Evolutionary conservation across 2,888 invertebrate genomes (phyloP).

Genomic region (Diplolepis rosae): DNA sequence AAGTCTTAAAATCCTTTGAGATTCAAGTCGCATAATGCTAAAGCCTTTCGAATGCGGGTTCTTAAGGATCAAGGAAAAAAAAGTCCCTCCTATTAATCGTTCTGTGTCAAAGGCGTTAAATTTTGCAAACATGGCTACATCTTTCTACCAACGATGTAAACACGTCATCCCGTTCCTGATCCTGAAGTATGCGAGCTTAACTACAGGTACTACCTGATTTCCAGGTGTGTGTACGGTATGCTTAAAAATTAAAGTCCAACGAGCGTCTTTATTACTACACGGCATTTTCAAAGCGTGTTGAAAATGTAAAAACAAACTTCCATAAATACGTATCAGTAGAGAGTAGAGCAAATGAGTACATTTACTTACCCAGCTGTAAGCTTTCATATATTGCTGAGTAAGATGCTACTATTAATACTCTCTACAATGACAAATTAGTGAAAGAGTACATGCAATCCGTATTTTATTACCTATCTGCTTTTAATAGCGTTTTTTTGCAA

Average conservation of each 20-base stretch:
- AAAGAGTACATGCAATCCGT: too few species aligned
- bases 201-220: background rate
- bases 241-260: background rate
- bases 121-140: slow-evolving; percentile 3
- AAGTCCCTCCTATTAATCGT: background rate
- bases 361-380: background rate
- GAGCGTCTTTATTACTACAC: background rate
- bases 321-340: background rate
- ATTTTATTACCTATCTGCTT: too few species aligned
- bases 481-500: too few species aligned
- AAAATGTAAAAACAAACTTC: background rate
- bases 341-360: background rate
- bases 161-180: background rate
- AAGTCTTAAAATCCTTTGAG: slow-evolving; percentile 38
- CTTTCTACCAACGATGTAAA: slow-evolving; percentile 6
- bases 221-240: background rate
- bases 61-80: slow-evolving; percentile 1
- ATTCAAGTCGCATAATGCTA: background rate
- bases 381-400: background rate
- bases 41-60: slow-evolving; percentile 2
- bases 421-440: too few species aligned
- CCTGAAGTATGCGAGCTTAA: slow-evolving; percentile 21
- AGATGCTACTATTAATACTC: background rate
- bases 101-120: slow-evolving; percentile 17
- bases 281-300: background rate